A percentile compares a stretch with the other conserved stretches of the same genome.
Conservation (phyloP, 2,113 vertebrate genomes). For the Zingel zingel region DNA sequence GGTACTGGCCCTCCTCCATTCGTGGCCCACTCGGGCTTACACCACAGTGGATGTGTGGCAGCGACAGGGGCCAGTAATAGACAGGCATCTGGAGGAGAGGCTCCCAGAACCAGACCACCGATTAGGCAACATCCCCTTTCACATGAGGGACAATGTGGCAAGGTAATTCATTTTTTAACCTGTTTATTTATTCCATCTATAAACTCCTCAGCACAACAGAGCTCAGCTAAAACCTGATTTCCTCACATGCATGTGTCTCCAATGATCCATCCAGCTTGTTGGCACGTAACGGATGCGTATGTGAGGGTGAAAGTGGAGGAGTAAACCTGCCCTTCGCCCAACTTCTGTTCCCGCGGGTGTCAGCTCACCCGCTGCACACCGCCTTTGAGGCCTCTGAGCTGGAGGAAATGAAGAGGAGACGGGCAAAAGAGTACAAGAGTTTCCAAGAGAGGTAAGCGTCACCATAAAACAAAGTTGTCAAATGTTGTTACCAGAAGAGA, state of each 20-base stretch:
- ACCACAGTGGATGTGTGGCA: constrained; percentile 77
- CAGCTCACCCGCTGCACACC: constrained; percentile 83
- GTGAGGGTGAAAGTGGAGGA: constrained; percentile 81
- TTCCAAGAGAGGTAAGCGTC: constrained; percentile 85
- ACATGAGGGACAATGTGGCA: constrained; percentile 70
- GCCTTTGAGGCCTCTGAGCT: constrained; percentile 84
- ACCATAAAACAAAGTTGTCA: background rate
- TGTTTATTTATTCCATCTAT: background rate
- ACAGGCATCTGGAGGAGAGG: constrained; percentile 73
- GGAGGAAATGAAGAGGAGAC: constrained; percentile 79
- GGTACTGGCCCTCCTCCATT: constrained; percentile 72
- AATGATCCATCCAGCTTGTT: constrained; percentile 81
- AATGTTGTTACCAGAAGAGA: background rate
- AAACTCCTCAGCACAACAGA: background rate
- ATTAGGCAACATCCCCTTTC: constrained; percentile 77
- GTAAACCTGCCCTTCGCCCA: constrained; percentile 86
- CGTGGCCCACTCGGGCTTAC: constrained; percentile 71
- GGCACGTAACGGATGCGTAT: constrained; percentile 88
- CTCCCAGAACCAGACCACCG: constrained; percentile 65
- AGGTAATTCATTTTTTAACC: constrained; percentile 60
- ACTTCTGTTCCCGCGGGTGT: constrained; percentile 84
- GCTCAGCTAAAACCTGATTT: background rate
- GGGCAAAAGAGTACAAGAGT: constrained; percentile 87
- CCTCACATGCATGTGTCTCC: background rate
- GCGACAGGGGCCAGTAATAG: constrained; percentile 52